These are phyloP conservation scores for Macrobrachium rosenbergii DNA, from an alignment of 1,140 invertebrate genomes.

Conservation along the genomic window DNA sequence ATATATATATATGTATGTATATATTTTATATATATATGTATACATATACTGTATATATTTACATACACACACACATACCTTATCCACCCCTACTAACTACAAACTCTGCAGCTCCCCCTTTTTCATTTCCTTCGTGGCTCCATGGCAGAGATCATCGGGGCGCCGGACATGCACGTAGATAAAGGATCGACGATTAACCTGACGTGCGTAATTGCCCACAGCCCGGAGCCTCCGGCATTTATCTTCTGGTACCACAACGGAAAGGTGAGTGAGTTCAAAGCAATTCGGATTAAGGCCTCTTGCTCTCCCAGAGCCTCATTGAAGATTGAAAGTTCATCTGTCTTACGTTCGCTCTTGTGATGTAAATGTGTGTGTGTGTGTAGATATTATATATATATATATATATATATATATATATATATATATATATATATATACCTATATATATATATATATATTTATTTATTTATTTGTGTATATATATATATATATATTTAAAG, in stretches of 20 bases:
- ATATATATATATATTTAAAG: neutral
- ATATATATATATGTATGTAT: too few species aligned
- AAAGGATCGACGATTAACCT: constrained; percentile 92
- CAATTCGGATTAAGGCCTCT: too few species aligned
- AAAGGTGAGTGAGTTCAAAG: constrained; percentile 40
- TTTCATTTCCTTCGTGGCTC: constrained; percentile 77
- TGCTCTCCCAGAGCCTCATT: too few species aligned
- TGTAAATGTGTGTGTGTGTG: neutral
- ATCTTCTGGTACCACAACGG: constrained; percentile 79
- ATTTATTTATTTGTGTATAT: neutral
- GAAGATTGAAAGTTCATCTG: too few species aligned
- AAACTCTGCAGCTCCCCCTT: neutral
- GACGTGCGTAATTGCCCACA: constrained; percentile 89
- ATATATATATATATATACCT: constrained; percentile 3
- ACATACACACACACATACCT: too few species aligned
- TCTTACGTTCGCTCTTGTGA: too few species aligned
- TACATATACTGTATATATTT: too few species aligned
- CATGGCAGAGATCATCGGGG: constrained; percentile 88
- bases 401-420: constrained; percentile 16
- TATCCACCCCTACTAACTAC: too few species aligned
- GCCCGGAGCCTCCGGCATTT: constrained; percentile 90
- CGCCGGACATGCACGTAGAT: constrained; percentile 90
- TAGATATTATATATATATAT: neutral
- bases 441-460: neutral
- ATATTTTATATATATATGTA: too few species aligned